phyloP scores from a whole-genome alignment of 2,797 vertebrate genomes.

The Orestias chungarensis region DNA sequence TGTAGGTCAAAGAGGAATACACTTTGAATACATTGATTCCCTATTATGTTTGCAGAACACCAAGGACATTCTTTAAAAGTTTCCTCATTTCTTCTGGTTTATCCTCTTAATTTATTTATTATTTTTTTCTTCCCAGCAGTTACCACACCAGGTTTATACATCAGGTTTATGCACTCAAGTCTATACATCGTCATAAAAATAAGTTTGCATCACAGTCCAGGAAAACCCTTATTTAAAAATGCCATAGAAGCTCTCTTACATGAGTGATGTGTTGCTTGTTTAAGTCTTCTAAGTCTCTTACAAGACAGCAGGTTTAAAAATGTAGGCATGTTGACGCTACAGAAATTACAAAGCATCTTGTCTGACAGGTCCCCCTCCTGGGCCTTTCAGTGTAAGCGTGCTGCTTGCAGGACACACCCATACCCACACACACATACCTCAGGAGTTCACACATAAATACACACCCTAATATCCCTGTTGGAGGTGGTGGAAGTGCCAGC shows the following conservation, averaged over 20 bases:
- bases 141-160: slow-evolving; percentile 25
- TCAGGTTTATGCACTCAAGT: slow-evolving; percentile 29
- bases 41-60: slow-evolving; percentile 19
- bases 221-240: slow-evolving; percentile 44
- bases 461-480: slow-evolving; percentile 69
- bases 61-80: slow-evolving; percentile 18
- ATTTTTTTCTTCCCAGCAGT: slow-evolving; percentile 20
- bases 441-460: slow-evolving; percentile 38
- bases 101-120: slow-evolving; percentile 20
- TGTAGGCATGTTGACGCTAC: slow-evolving; percentile 62
- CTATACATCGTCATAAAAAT: slow-evolving; percentile 28
- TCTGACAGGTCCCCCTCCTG: slow-evolving; percentile 76
- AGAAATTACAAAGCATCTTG: slow-evolving; percentile 72
- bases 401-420: slow-evolving; percentile 69
- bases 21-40: slow-evolving; percentile 19
- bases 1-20: slow-evolving; percentile 18
- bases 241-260: slow-evolving; percentile 58
- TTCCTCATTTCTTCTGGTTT: slow-evolving; percentile 19
- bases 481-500: slow-evolving; percentile 80
- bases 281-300: slow-evolving; percentile 68
- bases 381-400: slow-evolving; percentile 72
- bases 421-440: slow-evolving; percentile 9
- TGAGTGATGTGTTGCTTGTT: slow-evolving; percentile 72
- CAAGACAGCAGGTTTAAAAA: slow-evolving; percentile 69
- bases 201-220: slow-evolving; percentile 43